Conservation (phyloP, 2,797 vertebrate species). For the Potorous gilbertii region DNA sequence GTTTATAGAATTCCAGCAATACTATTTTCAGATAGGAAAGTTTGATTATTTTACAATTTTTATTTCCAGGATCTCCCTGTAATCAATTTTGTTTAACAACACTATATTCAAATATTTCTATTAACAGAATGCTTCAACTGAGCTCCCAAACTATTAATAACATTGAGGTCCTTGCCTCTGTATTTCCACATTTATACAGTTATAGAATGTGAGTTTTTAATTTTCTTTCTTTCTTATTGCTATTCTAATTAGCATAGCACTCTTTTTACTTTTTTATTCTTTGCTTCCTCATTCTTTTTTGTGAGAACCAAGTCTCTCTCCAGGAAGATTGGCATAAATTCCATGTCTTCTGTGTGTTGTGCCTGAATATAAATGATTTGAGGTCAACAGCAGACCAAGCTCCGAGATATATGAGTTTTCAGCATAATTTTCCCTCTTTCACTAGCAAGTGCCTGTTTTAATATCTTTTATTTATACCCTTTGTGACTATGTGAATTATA, state of each 20-base stretch:
- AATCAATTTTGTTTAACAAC: neutral
- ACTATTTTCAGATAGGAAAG: neutral
- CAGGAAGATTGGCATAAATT: conserved; percentile 19
- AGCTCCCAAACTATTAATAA: neutral
- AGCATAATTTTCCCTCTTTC: conserved; percentile 18
- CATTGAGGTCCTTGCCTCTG: neutral
- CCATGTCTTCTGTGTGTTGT: conserved; percentile 14
- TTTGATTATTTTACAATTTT: neutral
- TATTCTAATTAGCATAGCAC: neutral
- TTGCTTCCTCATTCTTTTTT: neutral
- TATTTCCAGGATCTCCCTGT: neutral
- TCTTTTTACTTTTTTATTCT: neutral
- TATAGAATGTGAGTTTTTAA: neutral
- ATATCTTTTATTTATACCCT: neutral
- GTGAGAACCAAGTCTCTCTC: neutral
- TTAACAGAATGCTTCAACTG: neutral
- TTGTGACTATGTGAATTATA: neutral
- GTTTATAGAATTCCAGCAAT: neutral
- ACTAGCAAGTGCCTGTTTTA: neutral
- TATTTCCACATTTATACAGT: neutral
- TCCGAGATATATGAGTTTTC: neutral
- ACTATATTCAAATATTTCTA: neutral
- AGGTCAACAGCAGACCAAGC: conserved; percentile 24
- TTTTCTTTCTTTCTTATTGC: neutral
- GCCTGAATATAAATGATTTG: conserved; percentile 36